Evolutionary conservation across 2,113 vertebrate genomes (phyloP).

Genomic region (Halichoerus grypus): DNA sequence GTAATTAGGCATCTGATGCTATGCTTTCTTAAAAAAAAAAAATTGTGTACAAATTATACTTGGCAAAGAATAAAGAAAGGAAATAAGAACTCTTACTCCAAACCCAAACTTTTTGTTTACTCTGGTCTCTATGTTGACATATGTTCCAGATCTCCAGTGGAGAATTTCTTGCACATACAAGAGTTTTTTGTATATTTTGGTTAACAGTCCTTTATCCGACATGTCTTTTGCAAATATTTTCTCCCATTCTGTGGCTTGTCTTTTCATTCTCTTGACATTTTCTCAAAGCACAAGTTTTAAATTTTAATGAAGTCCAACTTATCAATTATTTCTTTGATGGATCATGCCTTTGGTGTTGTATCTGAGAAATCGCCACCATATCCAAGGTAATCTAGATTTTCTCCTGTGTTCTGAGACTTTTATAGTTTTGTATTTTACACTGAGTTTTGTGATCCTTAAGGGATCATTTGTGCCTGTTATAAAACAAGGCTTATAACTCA

Average conservation of each 20-base stretch:
- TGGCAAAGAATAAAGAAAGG: neutral
- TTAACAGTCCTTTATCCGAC: neutral
- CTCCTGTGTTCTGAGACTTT: neutral
- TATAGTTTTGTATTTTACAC: neutral
- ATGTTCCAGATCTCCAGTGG: neutral
- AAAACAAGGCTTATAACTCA: constrained; percentile 1
- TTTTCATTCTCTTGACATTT: constrained; percentile 16
- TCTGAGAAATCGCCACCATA: neutral
- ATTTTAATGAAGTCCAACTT: constrained; percentile 13
- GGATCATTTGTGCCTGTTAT: neutral
- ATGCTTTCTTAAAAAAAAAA: neutral
- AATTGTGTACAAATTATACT: neutral
- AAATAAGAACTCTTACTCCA: neutral
- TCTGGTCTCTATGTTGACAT: neutral
- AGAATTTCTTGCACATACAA: neutral
- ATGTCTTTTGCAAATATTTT: constrained; percentile 6
- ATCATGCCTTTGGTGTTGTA: neutral
- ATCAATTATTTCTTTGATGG: constrained; percentile 19
- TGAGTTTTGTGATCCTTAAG: neutral
- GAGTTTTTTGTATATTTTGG: neutral
- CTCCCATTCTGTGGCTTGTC: neutral
- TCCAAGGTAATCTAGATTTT: neutral
- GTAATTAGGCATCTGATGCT: neutral
- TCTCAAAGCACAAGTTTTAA: neutral
- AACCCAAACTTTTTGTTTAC: neutral